Evolutionary conservation across 2,797 vertebrate genomes (phyloP), one percentile per base, ranked within the genome.

Genomic region (Cyclura pinguis): DNA sequence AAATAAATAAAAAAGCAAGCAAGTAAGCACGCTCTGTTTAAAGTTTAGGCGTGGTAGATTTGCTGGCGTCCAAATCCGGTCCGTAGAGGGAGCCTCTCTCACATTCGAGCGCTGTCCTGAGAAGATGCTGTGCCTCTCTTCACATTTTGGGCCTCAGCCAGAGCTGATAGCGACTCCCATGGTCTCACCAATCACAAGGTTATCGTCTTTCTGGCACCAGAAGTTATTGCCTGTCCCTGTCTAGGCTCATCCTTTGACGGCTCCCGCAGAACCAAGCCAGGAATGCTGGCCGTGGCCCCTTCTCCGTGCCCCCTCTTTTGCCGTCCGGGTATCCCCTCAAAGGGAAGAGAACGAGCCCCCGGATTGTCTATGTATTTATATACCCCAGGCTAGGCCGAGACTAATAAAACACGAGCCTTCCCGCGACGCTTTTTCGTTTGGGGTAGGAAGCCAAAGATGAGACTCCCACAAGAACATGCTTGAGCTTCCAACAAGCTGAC

Each of bases 401-500:
- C 47, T 72, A 90, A 67, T 87, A 87, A 84, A 90, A 83, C 24
- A 83, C 10, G 55, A 83, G 47, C 47, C 29, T 81, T 27, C 76
- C 59, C 35, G 42, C 12, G 0, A 0, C 27, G 32, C 35, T 74
- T 27, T 84, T 76, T 69, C 24, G 3, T 84, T 87, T 87, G 42
- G 38, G 77, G 32, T 2, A 50, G 27, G 35, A 62, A 78, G 27
- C 47, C 73, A 57, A 67, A 88, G 59, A 72, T 50, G 16, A 80
- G 80, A 59, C 81, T 88, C 86, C 81, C 90, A 78, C 73, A 87
- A 81, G 73, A 86, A 87, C 50, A 84, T 57, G 14, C 47, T 77
- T 88, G 80, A 35, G 73, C 90, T 91, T 88, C 59, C 90, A 91
- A 88, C 59, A 91, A 87, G 72, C 90, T 91, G 86, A 88, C 50